phyloP scores from a whole-genome alignment of 2,888 invertebrate species.

The Mythimna vitellina region DNA sequence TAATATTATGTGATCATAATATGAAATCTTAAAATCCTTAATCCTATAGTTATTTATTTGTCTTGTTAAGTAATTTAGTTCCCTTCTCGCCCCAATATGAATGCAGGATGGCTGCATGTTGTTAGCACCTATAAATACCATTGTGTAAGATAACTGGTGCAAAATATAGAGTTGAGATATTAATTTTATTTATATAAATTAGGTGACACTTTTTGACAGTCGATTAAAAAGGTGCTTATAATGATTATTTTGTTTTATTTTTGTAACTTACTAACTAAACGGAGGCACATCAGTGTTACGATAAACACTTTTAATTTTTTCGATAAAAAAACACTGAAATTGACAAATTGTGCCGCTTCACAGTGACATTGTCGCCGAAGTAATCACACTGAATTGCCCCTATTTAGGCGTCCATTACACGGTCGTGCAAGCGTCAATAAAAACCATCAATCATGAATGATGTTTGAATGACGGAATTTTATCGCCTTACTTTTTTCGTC shows the following conservation, averaged over 20 bases:
- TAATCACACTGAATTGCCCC: no score
- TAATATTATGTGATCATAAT: slow-evolving; percentile 71
- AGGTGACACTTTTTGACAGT: slow-evolving; percentile 85
- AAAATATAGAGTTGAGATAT: slow-evolving; percentile 81
- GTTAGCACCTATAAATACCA: slow-evolving; percentile 77
- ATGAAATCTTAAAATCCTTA: slow-evolving; percentile 58
- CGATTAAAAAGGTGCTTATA: slow-evolving; percentile 89
- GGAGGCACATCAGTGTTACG: background rate
- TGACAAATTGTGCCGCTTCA: no score
- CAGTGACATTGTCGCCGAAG: no score
- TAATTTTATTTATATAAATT: slow-evolving; percentile 77
- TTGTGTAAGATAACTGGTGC: slow-evolving; percentile 79
- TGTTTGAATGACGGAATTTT: no score
- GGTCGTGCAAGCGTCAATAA: no score
- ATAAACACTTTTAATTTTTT: no score
- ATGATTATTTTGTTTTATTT: slow-evolving; percentile 69
- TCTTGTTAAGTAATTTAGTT: slow-evolving; percentile 80
- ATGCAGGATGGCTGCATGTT: slow-evolving; percentile 78
- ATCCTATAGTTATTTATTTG: slow-evolving; percentile 85
- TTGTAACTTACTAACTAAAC: background rate
- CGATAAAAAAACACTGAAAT: no score
- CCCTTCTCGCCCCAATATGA: slow-evolving; percentile 75
- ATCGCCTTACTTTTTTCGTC: no score
- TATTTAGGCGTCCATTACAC: no score
- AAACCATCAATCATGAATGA: no score